Base-by-base conservation (phyloP, 2,113 vertebrate genomes). In the Hippocampus comes region DNA sequence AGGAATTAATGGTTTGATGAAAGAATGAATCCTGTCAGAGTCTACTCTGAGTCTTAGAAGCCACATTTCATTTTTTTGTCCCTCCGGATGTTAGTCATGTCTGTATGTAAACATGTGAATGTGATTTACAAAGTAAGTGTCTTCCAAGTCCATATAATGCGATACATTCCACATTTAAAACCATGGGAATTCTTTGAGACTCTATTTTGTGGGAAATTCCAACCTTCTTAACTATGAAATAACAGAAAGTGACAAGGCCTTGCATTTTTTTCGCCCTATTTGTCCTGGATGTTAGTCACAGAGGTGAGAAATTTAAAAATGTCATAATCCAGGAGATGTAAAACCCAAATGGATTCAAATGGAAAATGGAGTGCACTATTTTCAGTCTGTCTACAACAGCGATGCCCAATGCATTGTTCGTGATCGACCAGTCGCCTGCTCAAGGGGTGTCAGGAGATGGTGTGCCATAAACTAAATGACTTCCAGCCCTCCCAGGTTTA, bases 1-100 rank as follows among this genome's bases (percentile, higher is more conserved):
- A 30, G 15, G 4, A 63, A 63, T 64, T 23, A 65, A 65, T 65
- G 38, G 20, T 46, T 65, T 65, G 63, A 65, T 65, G 63, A 17
- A 7, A 65, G 11, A 64, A 64, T 42, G 21, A 64, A 64, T 41
- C 17, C 10, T 42, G 61, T 64, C 38, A 65, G 46, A 43, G 3
- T 5, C 15, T 34, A 14, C 14, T 1, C 12, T n/a, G 23, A 27
- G 4, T 27, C 12, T 25, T 14, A 5, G 5, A 59, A 4, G 3
- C 14, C n/a, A 12, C 5, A 27, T 27, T 59, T 6, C 17, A 9
- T 21, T 34, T 61, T 61, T 34, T 61, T 15, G 57, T 61, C 27
- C 12, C 4, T 30, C 25, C 1, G n/a, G n/a, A 30, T 15, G 14
- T 59, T 59, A 27, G 3, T 14, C 25, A 18, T 34, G 0, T 61